A percentile compares a stretch with the other conserved stretches of the same genome.
Conservation (phyloP, 2,888 invertebrate genomes). For the Drosophila mercatorum region DNA sequence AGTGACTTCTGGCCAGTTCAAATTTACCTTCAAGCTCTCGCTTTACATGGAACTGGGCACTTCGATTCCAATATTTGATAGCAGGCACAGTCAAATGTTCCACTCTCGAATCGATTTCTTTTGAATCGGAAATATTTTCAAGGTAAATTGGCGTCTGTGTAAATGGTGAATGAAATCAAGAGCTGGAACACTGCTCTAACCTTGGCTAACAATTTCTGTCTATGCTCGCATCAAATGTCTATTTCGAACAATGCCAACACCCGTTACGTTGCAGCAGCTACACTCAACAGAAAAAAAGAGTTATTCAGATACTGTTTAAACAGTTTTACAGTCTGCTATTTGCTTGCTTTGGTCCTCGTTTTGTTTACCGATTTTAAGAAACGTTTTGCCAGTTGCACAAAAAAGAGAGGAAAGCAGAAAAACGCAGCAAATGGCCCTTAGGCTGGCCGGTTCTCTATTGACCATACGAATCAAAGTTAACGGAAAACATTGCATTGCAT, state of each 20-base stretch:
- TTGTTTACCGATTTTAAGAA: conserved; percentile 22
- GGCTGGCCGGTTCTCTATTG: conserved; percentile 38
- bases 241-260: background rate
- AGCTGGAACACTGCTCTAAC: background rate
- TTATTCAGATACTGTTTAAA: conserved; percentile 13
- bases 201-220: background rate
- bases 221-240: background rate
- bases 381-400: conserved; percentile 6
- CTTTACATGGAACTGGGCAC: too few species aligned
- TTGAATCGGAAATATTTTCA: background rate
- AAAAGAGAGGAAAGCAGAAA: background rate
- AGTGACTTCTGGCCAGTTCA: too few species aligned
- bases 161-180: background rate
- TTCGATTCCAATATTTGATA: too few species aligned
- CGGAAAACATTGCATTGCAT: conserved; percentile 48
- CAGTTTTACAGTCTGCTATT: conserved; percentile 11
- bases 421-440: conserved; percentile 11
- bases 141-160: background rate
- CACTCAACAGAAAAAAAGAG: background rate
- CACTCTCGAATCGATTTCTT: background rate
- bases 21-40: too few species aligned
- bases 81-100: too few species aligned
- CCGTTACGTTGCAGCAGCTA: background rate
- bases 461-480: conserved; percentile 44
- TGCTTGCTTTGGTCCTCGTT: conserved; percentile 16